A percentile compares a stretch with the other conserved stretches of the same genome.
phyloP scores from a whole-genome alignment of 2,113 vertebrate genomes.

The Regulus satrapa region DNA sequence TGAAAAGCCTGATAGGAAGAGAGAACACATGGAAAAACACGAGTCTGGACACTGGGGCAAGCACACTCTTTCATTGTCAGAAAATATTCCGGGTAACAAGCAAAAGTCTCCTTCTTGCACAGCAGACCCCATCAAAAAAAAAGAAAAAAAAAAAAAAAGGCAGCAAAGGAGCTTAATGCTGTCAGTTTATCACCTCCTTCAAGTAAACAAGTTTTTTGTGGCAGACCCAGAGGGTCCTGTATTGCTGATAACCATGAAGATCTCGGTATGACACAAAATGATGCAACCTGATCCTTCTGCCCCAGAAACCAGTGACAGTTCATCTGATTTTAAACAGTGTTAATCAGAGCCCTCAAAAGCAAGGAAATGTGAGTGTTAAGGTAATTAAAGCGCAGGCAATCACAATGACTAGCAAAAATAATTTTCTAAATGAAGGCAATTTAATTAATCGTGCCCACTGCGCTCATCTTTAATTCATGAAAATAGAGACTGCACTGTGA shows the following conservation, averaged over 20 bases:
- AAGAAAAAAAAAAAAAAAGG: neutral
- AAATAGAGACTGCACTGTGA: neutral
- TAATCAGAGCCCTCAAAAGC: neutral
- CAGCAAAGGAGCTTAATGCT: neutral
- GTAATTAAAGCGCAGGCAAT: neutral
- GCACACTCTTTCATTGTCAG: neutral
- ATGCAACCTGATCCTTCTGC: neutral
- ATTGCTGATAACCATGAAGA: neutral
- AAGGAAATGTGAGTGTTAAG: neutral
- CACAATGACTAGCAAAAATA: neutral
- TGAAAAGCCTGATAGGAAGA: neutral
- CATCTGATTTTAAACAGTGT: neutral
- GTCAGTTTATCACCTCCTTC: neutral
- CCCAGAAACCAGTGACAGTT: neutral
- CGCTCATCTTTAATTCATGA: neutral
- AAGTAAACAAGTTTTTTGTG: neutral
- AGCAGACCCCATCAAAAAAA: neutral
- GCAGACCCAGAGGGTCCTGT: neutral
- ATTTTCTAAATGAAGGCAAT: slow-evolving; percentile 28
- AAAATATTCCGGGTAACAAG: neutral
- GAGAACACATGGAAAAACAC: neutral
- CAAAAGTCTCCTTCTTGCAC: neutral
- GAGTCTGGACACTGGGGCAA: neutral
- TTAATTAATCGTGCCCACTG: neutral
- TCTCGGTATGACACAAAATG: neutral